A percentile compares a stretch with the other conserved stretches of the same genome.
phyloP scores from a whole-genome alignment of 2,113 vertebrate species.

The Sigmodon hispidus region DNA sequence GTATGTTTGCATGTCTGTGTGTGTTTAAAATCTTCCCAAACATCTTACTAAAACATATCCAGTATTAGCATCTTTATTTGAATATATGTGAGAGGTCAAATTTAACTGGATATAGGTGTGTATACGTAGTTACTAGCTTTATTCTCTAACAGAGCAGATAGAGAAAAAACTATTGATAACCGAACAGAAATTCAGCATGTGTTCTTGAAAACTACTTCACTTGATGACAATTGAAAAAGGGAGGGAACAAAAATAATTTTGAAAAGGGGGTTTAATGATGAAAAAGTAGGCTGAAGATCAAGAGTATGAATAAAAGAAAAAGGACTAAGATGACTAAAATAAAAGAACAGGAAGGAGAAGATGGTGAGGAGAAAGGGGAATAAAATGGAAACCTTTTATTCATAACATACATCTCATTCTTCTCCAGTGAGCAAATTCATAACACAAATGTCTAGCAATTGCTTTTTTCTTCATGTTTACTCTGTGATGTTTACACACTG shows the following conservation, averaged over 20 bases:
- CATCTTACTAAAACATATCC: too few relatives aligned
- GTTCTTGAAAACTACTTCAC: not conserved
- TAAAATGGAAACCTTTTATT: not conserved
- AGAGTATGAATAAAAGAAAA: not conserved
- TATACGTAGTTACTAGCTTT: not conserved
- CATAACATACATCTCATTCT: not conserved
- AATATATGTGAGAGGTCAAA: not conserved
- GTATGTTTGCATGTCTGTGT: too few relatives aligned
- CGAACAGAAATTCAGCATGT: not conserved
- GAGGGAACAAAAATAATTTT: not conserved
- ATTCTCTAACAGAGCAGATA: not conserved
- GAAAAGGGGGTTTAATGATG: not conserved
- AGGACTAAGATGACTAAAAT: not conserved
- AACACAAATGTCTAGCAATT: not conserved
- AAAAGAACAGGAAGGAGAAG: not conserved
- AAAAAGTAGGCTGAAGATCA: not conserved
- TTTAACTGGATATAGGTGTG: not conserved
- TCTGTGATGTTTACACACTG: not conserved
- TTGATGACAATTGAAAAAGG: not conserved
- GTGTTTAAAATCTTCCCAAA: too few relatives aligned
- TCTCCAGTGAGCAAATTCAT: not conserved
- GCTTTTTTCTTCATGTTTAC: too few relatives aligned
- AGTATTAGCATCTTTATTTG: not conserved
- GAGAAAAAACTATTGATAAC: not conserved
- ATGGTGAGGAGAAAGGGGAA: not conserved